phyloP scores from a whole-genome alignment of 1,140 invertebrate species.

The Brachionus calyciflorus region DNA sequence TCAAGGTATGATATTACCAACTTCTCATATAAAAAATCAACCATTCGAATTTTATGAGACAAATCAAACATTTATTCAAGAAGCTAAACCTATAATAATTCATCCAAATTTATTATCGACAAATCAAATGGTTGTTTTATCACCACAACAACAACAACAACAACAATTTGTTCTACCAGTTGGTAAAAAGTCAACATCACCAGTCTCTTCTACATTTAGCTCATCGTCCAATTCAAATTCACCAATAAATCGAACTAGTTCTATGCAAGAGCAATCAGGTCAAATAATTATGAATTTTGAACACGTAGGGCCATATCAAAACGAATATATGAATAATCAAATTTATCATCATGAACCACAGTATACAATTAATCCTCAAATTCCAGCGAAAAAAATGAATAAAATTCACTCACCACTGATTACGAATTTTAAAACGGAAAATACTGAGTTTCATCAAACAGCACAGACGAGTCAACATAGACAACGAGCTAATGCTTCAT shows the following conservation, averaged over 20 bases:
- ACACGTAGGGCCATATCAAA: background rate
- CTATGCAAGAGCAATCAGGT: background rate
- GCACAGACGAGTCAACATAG: background rate
- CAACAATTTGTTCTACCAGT: background rate
- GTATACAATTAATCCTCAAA: background rate
- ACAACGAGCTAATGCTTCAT: conserved; percentile 12
- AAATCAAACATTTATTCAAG: background rate
- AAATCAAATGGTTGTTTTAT: conserved; percentile 7
- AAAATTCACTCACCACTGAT: background rate
- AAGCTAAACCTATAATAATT: background rate
- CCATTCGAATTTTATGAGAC: conserved; percentile 14
- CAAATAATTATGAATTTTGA: conserved; percentile 7
- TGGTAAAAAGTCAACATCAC: conserved; percentile 18
- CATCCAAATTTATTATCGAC: background rate
- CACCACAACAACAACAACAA: background rate
- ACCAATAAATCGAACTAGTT: conserved; percentile 6
- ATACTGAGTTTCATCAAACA: background rate
- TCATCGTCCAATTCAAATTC: conserved; percentile 7
- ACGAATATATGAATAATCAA: background rate
- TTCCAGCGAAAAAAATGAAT: background rate
- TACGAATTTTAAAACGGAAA: background rate
- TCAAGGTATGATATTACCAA: background rate
- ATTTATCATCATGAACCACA: background rate
- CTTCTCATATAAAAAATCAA: background rate
- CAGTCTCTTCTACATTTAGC: conserved; percentile 6